Evolutionary conservation across 2,888 invertebrate species (phyloP), one percentile per base, ranked within the genome.

Genomic region (Oxytorus armatus): DNA sequence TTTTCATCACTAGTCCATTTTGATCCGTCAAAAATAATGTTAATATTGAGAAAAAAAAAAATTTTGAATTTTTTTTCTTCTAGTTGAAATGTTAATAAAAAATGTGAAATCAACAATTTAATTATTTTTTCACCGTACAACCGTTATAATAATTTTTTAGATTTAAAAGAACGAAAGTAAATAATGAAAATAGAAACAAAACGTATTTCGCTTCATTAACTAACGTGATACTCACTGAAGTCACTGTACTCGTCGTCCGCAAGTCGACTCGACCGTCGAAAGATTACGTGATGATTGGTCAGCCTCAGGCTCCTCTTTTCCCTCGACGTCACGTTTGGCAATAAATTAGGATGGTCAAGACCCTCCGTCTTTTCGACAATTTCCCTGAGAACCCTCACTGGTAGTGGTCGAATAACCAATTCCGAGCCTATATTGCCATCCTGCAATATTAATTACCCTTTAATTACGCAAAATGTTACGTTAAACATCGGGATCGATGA

Each of bases 401-500:
- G 97, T 83, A 98, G 93, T 80, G 98, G 97, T 87, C 96, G 95
- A 90, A 98, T 97, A 86, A 98, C 96, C 90, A 97, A 93, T 88
- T 97, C 96, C 92, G 96, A 95, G 82, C 98, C 98, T 85, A 98
- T 97, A 86, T 97, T 97, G 85, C 98, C 98, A 92, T 98, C 97
- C 98, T 98, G 63, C 25, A 33, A 63, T 57, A 61, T 39, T 25
- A 8, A 8, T 29, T 4, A 36, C 1, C 4, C 4, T 36, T 36
- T 10, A 36, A 36, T 36, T 36, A 5, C 29, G 3, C 29, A 5
- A 29, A 29, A 3, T 2, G 29, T n/a, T n/a, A 29, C 29, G 5
- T 2, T 29, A 36, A 8, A 36, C 36, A 8, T 36, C 4, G 4
- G 8, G 36, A 36, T 36, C 29, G 29, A 29, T 3, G 5, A 5